A percentile compares a stretch with the other conserved stretches of the same genome.
phyloP scores from a whole-genome alignment of 2,113 vertebrate species.

The Todiramphus saurophagus region DNA sequence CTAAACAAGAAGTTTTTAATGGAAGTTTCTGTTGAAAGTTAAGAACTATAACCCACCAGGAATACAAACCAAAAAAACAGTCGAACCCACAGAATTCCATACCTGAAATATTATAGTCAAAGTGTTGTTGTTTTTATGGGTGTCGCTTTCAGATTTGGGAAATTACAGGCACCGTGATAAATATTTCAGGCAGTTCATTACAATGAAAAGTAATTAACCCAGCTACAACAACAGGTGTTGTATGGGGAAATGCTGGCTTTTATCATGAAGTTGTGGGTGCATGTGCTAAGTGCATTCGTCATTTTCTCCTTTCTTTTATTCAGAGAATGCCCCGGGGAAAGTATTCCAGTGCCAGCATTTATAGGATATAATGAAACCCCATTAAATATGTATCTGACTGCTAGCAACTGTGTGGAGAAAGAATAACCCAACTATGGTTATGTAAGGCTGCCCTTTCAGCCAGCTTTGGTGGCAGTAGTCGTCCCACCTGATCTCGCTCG shows the following conservation, averaged over 20 bases:
- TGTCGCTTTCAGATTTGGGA: conserved; percentile 74
- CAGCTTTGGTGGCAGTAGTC: not conserved
- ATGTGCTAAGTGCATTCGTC: conserved; percentile 75
- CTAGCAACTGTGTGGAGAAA: conserved; percentile 62
- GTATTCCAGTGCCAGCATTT: conserved; percentile 74
- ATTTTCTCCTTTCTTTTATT: conserved; percentile 78
- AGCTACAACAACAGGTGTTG: conserved; percentile 82
- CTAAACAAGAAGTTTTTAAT: not conserved
- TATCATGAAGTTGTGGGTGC: conserved; percentile 75
- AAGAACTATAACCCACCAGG: not conserved
- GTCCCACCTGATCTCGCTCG: not conserved
- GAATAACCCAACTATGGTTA: conserved; percentile 51
- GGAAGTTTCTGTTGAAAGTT: not conserved
- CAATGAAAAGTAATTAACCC: conserved; percentile 85
- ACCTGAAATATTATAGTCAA: not conserved
- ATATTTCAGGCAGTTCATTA: conserved; percentile 83
- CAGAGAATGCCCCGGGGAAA: conserved; percentile 74
- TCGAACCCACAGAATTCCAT: not conserved
- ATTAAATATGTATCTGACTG: conserved; percentile 83
- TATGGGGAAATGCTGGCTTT: conserved; percentile 77
- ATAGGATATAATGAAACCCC: conserved; percentile 78
- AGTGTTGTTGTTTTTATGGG: conserved; percentile 47
- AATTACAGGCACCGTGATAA: conserved; percentile 79
- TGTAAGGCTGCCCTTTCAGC: not conserved
- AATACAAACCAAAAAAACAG: not conserved